Conservation (phyloP, 2,888 invertebrate species). For the Myopa tessellatipennis region DNA sequence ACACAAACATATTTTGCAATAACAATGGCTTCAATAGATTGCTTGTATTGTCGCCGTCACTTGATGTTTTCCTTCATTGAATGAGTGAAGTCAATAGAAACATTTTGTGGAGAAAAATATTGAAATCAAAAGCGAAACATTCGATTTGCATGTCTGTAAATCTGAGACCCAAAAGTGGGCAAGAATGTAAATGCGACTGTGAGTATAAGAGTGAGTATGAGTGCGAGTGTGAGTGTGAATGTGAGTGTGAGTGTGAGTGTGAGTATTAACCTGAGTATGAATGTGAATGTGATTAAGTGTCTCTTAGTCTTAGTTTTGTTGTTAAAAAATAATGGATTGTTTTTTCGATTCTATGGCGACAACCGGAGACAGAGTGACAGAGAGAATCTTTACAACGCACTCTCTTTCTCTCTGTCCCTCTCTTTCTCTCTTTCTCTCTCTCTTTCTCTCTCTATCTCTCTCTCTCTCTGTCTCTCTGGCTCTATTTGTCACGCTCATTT, state of each 20-base stretch:
- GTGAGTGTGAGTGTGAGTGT: background rate
- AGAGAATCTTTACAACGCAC: background rate
- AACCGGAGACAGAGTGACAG: background rate
- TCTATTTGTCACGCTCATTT: background rate
- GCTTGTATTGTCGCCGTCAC: too few species aligned
- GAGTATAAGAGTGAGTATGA: background rate
- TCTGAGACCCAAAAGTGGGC: too few species aligned
- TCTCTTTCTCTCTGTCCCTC: background rate
- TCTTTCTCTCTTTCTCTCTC: background rate
- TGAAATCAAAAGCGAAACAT: too few species aligned
- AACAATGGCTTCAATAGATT: too few species aligned
- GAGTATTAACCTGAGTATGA: background rate
- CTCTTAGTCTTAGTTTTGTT: background rate
- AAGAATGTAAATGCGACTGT: too few species aligned
- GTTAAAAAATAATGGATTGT: background rate
- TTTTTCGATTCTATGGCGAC: background rate
- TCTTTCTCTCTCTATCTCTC: background rate
- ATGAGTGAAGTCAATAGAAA: too few species aligned
- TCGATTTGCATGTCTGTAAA: too few species aligned
- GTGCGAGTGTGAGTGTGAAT: too few species aligned
- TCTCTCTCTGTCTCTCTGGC: background rate
- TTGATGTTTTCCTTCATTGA: too few species aligned
- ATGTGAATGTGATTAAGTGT: slow-evolving; percentile 5
- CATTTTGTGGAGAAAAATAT: too few species aligned
- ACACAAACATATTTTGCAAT: too few species aligned